Base-by-base conservation (phyloP, 30 jellyfish, hydroid and myxozoan genomes). In the Chironex yamaguchii region DNA sequence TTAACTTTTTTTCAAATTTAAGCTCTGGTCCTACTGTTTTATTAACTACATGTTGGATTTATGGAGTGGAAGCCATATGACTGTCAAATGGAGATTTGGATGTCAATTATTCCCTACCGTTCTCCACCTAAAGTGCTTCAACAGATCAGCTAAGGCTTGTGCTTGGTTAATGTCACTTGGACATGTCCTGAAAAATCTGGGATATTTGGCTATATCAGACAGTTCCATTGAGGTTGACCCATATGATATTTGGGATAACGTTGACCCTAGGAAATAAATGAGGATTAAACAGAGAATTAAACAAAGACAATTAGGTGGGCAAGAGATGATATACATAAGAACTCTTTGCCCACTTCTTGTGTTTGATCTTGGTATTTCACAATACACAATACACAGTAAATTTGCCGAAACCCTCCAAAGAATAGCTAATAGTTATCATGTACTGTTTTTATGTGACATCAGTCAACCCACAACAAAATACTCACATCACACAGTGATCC, bases 71-170 rank as follows among this genome's bases (percentile, higher is more conserved):
- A 12, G 74, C 0, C 0, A 24, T 62, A 14, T 13, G 20, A 0
- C 0, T 62, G 36, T 62, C 25, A 62, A 62, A 23, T 12, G n/a
- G n/a, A n/a, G n/a, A n/a, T n/a, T n/a, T 6, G n/a, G 28, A 36
- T 6, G 0, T 31, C 12, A 27, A 27, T 11, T 11, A 4, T 17
- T n/a, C 0, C 82, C 13, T 73, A 94, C 99, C 95, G 79, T 79
- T 27, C 92, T 89, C 99, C 99, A 94, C 58, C 96, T 95, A 80
- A 94, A 94, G 66, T 94, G 90, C 21, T 84, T 81, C 31, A 94
- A 69, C 3, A 89, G 25, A 78, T 94, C 99, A 1, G 94, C 97
- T 25, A 94, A 29, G 36, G 95, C 97, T 48, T 94, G 97, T 21
- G 99, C 99, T 50, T 94, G 97, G 21, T 84, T 63, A 63, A 52